phyloP scores from a whole-genome alignment of 2,113 vertebrate species.

The Lagenorhynchus albirostris region DNA sequence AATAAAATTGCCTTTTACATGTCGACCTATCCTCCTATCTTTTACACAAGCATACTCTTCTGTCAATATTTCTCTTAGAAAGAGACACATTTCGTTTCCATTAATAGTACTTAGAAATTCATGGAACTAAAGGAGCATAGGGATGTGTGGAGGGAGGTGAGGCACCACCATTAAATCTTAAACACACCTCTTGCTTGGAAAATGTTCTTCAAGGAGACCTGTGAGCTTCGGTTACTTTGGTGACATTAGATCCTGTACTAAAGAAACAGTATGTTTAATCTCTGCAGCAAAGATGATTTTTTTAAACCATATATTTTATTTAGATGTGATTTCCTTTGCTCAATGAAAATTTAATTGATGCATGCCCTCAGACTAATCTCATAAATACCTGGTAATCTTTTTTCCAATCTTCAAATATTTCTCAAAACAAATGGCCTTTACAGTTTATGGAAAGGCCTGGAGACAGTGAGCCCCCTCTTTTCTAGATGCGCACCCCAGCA shows the following conservation, averaged over 20 bases:
- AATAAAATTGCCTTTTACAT: neutral
- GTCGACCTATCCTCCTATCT: neutral
- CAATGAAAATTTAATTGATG: slow-evolving; percentile 90
- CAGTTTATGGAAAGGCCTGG: neutral
- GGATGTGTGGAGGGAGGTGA: neutral
- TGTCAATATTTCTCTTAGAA: slow-evolving; percentile 16
- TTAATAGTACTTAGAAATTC: neutral
- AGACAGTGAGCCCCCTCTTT: neutral
- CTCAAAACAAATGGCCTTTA: slow-evolving; percentile 88
- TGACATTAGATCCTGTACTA: slow-evolving; percentile 58
- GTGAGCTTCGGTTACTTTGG: slow-evolving; percentile 41
- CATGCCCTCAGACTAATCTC: slow-evolving; percentile 82
- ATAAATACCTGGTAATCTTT: slow-evolving; percentile 84
- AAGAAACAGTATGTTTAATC: slow-evolving; percentile 71
- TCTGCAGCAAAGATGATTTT: slow-evolving; percentile 69
- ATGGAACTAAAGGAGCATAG: neutral
- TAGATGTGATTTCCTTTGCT: slow-evolving; percentile 88
- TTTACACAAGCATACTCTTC: slow-evolving; percentile 13
- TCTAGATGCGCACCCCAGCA: neutral
- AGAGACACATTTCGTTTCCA: slow-evolving; percentile 2
- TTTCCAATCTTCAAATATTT: slow-evolving; percentile 89
- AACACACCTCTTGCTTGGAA: slow-evolving; percentile 19
- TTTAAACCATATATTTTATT: slow-evolving; percentile 91
- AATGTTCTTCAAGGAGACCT: slow-evolving; percentile 30
- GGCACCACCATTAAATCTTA: neutral